Evolutionary conservation across 2,888 invertebrate genomes (phyloP), one percentile per base, ranked within the genome.

Genomic region (Xiphydria camelus): DNA sequence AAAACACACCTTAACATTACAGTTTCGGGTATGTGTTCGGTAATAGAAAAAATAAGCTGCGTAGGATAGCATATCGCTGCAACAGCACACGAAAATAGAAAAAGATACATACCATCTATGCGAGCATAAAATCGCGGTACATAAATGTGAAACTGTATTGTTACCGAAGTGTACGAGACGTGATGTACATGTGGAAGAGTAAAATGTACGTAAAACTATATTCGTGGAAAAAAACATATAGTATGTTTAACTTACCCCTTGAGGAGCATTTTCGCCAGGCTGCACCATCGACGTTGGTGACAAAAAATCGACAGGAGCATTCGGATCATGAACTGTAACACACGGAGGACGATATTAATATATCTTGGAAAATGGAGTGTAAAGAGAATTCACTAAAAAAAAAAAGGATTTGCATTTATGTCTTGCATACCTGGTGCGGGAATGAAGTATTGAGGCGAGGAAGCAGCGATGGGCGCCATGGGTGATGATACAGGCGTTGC

Each of bases 301-400:
- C 54, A 82, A 66, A 62, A 82, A 82, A 63, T 82, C 81, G n/a
- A 78, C 73, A 0, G 82, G 80, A 7, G 81, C 81, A 54, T 78
- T 80, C 3, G 80, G 77, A 66, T 82, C 79, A 48, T 76, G 75
- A 20, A 79, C 77, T 78, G 44, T 10, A 60, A 57, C 32, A 17
- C 15, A 41, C 55, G 39, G 15, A 6, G 2, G 19, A 21, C 10
- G 39, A 23, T 26, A 42, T 36, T 26, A 35, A 14, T 59, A 57
- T 42, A 52, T n/a, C n/a, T n/a, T n/a, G n/a, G n/a, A n/a, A n/a
- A n/a, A n/a, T n/a, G n/a, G n/a, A n/a, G n/a, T n/a, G n/a, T n/a
- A n/a, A n/a, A 2, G 1, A 9, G 0, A 0, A 12, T 7, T 5
- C 15, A 14, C 14, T 2, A 12, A 26, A 2, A 23, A n/a, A n/a